phyloP scores from a whole-genome alignment of 1,140 invertebrate species.

The Chionoecetes opilio region DNA sequence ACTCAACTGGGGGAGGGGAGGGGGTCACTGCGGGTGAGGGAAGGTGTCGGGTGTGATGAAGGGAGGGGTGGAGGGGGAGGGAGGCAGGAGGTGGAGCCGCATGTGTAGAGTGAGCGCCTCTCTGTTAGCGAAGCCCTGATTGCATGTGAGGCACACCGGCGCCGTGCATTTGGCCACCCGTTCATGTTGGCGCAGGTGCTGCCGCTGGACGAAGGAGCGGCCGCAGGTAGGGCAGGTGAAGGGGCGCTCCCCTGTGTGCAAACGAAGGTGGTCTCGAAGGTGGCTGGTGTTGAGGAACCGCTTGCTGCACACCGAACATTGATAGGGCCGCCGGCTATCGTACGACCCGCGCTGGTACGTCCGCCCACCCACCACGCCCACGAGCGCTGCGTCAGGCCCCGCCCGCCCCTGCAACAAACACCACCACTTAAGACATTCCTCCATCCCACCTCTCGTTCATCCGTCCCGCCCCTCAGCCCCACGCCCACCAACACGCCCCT shows the following conservation, averaged over 20 bases:
- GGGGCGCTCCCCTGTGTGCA: slow-evolving; percentile 84
- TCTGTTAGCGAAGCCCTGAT: slow-evolving; percentile 72
- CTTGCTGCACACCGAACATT: slow-evolving; percentile 78
- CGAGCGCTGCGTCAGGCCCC: slow-evolving; percentile 66
- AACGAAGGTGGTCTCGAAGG: slow-evolving; percentile 85
- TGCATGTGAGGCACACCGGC: slow-evolving; percentile 75
- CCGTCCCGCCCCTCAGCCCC: background rate
- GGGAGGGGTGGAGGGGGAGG: slow-evolving; percentile 56
- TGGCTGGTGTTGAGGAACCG: slow-evolving; percentile 87
- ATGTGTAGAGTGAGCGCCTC: slow-evolving; percentile 73
- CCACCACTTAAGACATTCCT: slow-evolving; percentile 68
- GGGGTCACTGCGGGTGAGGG: slow-evolving; percentile 56
- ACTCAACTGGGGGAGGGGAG: slow-evolving; percentile 6
- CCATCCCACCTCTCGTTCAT: background rate
- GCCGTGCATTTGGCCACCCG: slow-evolving; percentile 70
- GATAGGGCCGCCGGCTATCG: slow-evolving; percentile 66
- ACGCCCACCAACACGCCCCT: background rate
- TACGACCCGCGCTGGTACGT: slow-evolving; percentile 72
- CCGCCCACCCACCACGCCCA: slow-evolving; percentile 63
- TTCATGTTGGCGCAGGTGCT: slow-evolving; percentile 77
- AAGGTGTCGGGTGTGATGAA: slow-evolving; percentile 62
- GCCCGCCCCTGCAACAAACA: slow-evolving; percentile 79
- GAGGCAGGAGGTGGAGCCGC: slow-evolving; percentile 72
- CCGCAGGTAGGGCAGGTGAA: slow-evolving; percentile 85
- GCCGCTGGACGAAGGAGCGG: slow-evolving; percentile 79